Evolutionary conservation across 1,140 invertebrate genomes (phyloP).

Genomic region (Trypoxylus dichotomus): DNA sequence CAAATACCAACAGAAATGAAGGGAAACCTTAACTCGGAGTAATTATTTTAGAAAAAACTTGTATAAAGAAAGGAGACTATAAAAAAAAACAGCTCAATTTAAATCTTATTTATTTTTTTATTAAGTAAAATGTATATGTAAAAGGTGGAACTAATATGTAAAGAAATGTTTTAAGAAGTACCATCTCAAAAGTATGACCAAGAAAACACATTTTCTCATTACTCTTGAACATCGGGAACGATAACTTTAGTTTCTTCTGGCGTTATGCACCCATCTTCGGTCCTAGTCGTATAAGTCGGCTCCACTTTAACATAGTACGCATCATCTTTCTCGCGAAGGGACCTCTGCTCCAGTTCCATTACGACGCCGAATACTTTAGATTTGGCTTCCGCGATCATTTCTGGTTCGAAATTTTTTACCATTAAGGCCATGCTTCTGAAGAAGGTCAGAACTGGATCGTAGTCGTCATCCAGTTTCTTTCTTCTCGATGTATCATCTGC

Average conservation of each 20-base stretch:
- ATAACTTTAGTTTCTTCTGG: background rate
- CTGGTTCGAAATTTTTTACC: background rate
- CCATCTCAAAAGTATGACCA: no score
- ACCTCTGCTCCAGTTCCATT: background rate
- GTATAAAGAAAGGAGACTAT: no score
- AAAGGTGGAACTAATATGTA: no score
- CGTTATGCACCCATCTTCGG: background rate
- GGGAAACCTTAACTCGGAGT: no score
- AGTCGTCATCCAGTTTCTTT: background rate
- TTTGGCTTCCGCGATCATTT: background rate
- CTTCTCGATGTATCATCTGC: background rate
- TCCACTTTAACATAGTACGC: background rate
- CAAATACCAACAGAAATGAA: no score
- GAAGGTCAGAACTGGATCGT: background rate
- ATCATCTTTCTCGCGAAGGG: background rate
- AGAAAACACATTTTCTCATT: background rate
- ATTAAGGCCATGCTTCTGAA: slow-evolving; percentile 4
- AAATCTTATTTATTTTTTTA: no score
- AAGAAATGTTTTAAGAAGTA: no score
- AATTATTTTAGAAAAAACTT: no score
- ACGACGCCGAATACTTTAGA: background rate
- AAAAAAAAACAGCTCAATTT: no score
- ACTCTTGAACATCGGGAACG: background rate
- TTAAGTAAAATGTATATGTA: no score
- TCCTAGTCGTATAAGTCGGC: background rate